These are phyloP conservation scores for Zaprionus lineosus DNA, from an alignment of 2,888 invertebrate genomes.

Conservation along the genomic window DNA sequence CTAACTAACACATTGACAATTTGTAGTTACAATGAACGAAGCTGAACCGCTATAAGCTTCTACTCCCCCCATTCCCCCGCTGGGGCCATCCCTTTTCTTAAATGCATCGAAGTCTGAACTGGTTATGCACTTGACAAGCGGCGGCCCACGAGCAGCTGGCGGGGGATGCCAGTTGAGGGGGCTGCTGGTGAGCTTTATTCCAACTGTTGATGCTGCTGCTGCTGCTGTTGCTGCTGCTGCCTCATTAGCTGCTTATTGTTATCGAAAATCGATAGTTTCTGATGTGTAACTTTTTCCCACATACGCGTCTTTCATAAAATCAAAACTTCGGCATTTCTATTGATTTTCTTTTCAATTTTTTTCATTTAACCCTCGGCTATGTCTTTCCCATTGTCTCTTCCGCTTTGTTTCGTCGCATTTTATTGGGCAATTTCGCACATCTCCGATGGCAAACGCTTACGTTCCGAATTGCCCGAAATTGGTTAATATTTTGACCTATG, in stretches of 20 bases:
- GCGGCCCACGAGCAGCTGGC: neutral
- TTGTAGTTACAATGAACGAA: slow-evolving; percentile 50
- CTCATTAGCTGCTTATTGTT: slow-evolving; percentile 50
- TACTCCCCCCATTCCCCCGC: slow-evolving; percentile 9
- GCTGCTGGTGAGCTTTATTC: no score
- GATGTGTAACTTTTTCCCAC: no score
- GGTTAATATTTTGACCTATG: slow-evolving; percentile 65
- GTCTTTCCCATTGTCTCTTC: slow-evolving; percentile 33
- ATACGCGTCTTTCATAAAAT: neutral
- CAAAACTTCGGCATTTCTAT: no score
- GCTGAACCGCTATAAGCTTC: slow-evolving; percentile 32
- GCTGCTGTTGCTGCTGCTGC: slow-evolving; percentile 35
- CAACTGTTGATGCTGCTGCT: slow-evolving; percentile 3
- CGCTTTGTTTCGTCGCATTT: slow-evolving; percentile 19
- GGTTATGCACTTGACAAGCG: slow-evolving; percentile 57
- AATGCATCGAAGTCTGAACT: slow-evolving; percentile 48
- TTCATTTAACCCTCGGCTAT: slow-evolving; percentile 15
- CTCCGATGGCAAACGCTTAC: slow-evolving; percentile 16
- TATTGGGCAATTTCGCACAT: slow-evolving; percentile 67
- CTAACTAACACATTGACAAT: slow-evolving; percentile 76
- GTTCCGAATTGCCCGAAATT: slow-evolving; percentile 31
- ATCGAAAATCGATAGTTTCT: neutral
- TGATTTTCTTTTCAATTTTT: neutral
- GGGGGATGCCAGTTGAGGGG: neutral
- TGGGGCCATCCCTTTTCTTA: slow-evolving; percentile 15